Conservation (phyloP, 1,140 invertebrate species). For the Rhyacophila brunnea region DNA sequence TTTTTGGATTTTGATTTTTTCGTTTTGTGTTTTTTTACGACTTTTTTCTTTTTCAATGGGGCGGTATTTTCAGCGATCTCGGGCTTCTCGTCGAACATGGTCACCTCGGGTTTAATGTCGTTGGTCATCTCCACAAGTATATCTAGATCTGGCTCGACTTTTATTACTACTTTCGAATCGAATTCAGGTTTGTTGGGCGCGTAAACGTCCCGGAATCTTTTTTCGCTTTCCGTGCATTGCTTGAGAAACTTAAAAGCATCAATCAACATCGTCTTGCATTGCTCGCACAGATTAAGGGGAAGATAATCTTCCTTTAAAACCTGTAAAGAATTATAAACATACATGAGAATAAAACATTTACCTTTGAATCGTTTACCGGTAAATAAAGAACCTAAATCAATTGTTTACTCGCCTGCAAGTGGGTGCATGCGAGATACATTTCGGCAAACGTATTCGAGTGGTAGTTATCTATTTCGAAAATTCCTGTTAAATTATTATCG, state of each 20-base stretch:
- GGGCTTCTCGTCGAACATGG: no score
- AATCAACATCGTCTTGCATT: not conserved
- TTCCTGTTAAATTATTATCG: not conserved
- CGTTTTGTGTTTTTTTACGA: no score
- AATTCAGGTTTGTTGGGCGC: not conserved
- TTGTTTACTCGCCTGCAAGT: not conserved
- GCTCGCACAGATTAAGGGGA: constrained; percentile 1
- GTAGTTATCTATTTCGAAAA: not conserved
- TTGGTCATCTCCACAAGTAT: not conserved
- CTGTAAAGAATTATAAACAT: no score
- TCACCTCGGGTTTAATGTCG: no score
- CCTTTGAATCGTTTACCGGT: no score
- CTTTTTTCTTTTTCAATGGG: no score
- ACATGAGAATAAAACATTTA: no score
- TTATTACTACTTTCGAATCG: not conserved
- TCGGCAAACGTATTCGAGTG: not conserved
- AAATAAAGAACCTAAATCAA: constrained; percentile 6
- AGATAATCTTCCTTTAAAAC: not conserved
- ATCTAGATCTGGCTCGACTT: constrained; percentile 12
- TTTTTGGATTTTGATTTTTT: no score
- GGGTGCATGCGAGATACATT: not conserved
- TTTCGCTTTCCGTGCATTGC: constrained; percentile 12
- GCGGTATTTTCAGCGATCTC: no score
- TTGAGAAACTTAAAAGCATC: constrained; percentile 4
- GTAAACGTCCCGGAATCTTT: not conserved